Conservation (phyloP, 2,113 vertebrate genomes). For the Dendrocopos noguchii region DNA sequence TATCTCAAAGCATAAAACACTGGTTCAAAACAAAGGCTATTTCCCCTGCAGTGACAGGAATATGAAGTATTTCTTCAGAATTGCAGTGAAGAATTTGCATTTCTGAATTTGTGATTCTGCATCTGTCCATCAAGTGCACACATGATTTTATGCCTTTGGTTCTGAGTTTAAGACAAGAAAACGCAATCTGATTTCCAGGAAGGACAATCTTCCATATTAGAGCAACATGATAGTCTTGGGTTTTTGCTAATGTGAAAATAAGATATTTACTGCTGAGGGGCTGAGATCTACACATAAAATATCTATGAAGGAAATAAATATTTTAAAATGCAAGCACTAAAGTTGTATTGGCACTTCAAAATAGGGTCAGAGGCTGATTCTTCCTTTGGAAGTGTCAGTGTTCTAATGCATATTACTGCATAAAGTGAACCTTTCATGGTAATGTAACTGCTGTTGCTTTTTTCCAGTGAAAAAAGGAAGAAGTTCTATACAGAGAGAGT, state of each 20-base stretch:
- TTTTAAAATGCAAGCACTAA: conserved; percentile 73
- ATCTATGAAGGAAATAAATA: conserved; percentile 80
- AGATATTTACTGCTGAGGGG: conserved; percentile 52
- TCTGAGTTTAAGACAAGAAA: neutral
- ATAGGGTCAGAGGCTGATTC: conserved; percentile 69
- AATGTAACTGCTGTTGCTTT: conserved; percentile 51
- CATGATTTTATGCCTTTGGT: neutral
- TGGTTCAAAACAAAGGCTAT: neutral
- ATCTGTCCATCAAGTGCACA: neutral
- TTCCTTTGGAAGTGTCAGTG: conserved; percentile 48
- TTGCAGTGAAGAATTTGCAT: neutral
- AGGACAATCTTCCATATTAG: conserved; percentile 22
- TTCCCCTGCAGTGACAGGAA: neutral
- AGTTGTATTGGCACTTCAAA: conserved; percentile 67
- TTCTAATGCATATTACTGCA: conserved; percentile 40
- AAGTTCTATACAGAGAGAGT: too few species aligned
- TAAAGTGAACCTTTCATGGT: conserved; percentile 39
- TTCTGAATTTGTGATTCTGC: neutral
- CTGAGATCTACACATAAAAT: conserved; percentile 69
- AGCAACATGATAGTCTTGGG: conserved; percentile 49
- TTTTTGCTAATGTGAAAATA: conserved; percentile 71
- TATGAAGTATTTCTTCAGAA: neutral
- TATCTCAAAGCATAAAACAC: neutral
- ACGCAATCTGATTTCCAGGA: neutral
- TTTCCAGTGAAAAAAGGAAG: conserved; percentile 49